phyloP scores from a whole-genome alignment of 2,113 vertebrate genomes.

The Picathartes gymnocephalus region DNA sequence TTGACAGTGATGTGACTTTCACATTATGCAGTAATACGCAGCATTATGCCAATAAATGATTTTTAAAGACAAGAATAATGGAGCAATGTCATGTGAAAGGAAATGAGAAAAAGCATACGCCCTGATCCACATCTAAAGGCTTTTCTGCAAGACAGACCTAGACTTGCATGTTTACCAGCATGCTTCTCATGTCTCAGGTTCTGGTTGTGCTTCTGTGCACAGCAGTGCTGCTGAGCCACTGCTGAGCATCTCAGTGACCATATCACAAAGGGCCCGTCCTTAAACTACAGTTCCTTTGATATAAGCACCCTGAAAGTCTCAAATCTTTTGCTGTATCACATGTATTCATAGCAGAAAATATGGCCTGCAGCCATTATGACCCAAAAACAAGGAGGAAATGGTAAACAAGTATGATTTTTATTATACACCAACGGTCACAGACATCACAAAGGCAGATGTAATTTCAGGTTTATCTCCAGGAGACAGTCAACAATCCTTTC shows the following conservation, averaged over 20 bases:
- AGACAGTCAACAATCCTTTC: neutral
- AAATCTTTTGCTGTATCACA: neutral
- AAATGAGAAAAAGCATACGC: slow-evolving; percentile 21
- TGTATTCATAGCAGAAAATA: neutral
- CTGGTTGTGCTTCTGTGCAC: neutral
- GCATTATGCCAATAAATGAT: neutral
- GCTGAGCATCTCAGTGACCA: neutral
- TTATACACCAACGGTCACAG: neutral
- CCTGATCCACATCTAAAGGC: neutral
- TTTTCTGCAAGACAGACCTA: neutral
- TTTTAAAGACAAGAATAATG: slow-evolving; percentile 27
- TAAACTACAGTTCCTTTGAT: neutral
- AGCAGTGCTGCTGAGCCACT: neutral
- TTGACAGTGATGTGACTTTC: neutral
- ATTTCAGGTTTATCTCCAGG: neutral
- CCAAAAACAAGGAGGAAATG: neutral
- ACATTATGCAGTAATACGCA: neutral
- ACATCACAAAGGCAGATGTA: neutral
- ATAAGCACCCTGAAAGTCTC: neutral
- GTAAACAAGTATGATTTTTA: neutral
- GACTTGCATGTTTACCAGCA: neutral
- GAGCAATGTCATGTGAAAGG: slow-evolving; percentile 28
- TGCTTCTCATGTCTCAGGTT: neutral
- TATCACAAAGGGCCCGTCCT: neutral
- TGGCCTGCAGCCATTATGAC: neutral